phyloP scores from a whole-genome alignment of 2,797 vertebrate species.

The Enteromius fasciolatus region DNA sequence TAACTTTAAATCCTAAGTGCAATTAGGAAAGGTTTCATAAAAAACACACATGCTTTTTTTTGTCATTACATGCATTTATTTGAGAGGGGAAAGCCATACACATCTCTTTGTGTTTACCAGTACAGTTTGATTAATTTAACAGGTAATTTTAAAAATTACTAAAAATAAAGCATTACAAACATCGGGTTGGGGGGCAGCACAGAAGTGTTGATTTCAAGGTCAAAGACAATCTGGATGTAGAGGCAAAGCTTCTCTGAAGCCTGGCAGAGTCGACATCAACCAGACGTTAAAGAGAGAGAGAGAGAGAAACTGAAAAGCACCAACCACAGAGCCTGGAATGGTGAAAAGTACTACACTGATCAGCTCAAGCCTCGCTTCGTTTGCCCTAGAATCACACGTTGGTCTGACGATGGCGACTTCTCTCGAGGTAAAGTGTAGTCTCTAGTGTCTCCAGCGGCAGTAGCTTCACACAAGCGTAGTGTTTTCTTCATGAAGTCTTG shows the following conservation, averaged over 20 bases:
- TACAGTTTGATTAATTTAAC: conserved; percentile 80
- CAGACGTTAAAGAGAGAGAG: conserved; percentile 2
- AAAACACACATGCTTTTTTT: conserved; percentile 37
- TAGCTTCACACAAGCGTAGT: conserved; percentile 61
- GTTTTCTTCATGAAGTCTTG: conserved; percentile 54
- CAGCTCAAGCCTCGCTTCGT: conserved; percentile 1
- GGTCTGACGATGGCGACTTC: background rate
- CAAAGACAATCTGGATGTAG: conserved; percentile 43
- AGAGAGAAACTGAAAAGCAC: conserved; percentile 12
- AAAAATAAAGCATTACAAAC: conserved; percentile 83
- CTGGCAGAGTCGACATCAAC: conserved; percentile 11
- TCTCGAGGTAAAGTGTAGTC: conserved; percentile 29
- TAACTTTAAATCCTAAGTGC: background rate
- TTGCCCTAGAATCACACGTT: background rate
- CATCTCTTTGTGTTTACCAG: conserved; percentile 80
- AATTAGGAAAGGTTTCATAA: background rate
- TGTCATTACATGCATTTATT: conserved; percentile 86
- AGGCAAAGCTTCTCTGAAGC: conserved; percentile 37
- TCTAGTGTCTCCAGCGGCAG: conserved; percentile 66
- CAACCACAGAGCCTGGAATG: conserved; percentile 26
- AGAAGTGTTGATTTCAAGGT: conserved; percentile 54
- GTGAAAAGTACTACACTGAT: conserved; percentile 11
- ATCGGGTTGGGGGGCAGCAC: conserved; percentile 60
- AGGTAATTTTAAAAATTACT: conserved; percentile 79
- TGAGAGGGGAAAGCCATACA: conserved; percentile 79